Evolutionary conservation across 2,888 invertebrate genomes (phyloP), one percentile per base, ranked within the genome.

Genomic region (Oxycera nigricornis): DNA sequence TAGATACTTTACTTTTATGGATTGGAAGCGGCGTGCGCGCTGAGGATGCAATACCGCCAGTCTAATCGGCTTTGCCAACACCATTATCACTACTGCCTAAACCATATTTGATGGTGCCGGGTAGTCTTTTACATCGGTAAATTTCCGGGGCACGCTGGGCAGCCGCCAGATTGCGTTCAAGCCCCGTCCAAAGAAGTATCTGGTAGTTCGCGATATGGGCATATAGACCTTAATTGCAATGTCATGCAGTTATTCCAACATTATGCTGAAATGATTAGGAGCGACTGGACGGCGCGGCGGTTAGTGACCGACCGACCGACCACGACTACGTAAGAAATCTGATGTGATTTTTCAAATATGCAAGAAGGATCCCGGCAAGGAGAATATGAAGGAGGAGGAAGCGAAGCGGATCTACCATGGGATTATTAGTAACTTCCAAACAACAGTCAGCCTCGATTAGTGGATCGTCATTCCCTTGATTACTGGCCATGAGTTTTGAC

Each of bases 201-300:
- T 46, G 11, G 11, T 17, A 46, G 17, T 14, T 11, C 2, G 14
- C 11, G 14, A 46, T 46, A 46, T 46, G 46, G 46, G n/a, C 22
- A 55, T 55, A 17, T 17, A 31, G 35, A 52, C 55, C 70, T 52
- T 70, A 70, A 70, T 70, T 70, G 70, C 70, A n/a, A 22, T 70
- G 70, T 70, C 70, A 55, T 52, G 70, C 70, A 70, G 70, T 70
- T 70, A 70, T 70, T 70, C 70, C 20, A 52, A 31, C 55, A 70
- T 70, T 52, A 70, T 22, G 46, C 17, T 26, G 24, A 20, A 52
- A 52, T 70, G 39, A 65, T 65, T 65, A 39, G 65, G 30, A 59
- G n/a, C 2, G 30, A 59, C 26, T 28, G 30, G 24, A 30, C 41
- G 61, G 35, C n/a, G n/a, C n/a, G n/a, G n/a, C n/a, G n/a, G n/a